Evolutionary conservation across 2,888 invertebrate genomes (phyloP), one percentile per base, ranked within the genome.

Genomic region (Ptychoptera contaminata): DNA sequence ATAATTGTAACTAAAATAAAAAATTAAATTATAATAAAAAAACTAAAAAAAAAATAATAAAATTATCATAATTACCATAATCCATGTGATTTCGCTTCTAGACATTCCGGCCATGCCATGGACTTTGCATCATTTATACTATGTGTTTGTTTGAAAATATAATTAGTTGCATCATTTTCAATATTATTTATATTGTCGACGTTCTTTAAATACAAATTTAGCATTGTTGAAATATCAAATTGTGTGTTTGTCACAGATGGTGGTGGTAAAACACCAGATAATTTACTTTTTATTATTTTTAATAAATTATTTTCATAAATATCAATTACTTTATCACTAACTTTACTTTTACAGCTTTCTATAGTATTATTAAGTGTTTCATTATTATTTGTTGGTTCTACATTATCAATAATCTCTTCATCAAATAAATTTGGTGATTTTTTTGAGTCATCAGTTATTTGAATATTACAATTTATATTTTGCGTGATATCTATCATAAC

Each of bases 231-330:
- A 15, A 77, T 74, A 56, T 80, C 77, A 44, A 75, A 68, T 53
- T 79, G 76, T 16, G 79, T 65, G 34, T 72, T 74, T 11, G 83
- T 84, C 10, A 82, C 70, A 16, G 79, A 81, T 1, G 82, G 83
- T 9, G 84, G 85, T 16, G 85, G 84, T 8, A 78, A 68, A 1
- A 85, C 72, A 2, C 84, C 84, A 50, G 72, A 23, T 5, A 23
- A 23, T 23, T 23, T 23, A 23, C 7, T 23, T 23, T 23, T 3
- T 5, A 23, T 23, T 23, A 23, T 5, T 23, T 3, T 5, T 23
- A 23, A 23, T 23, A 23, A 23, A 23, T 23, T 23, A 7, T 23
- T 23, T 23, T 23, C 23, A 23, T 23, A 23, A 23, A 23, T 23
- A 23, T 23, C 23, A 5, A 23, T 23, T 5, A 7, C 7, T 3